Evolutionary conservation across 2,113 vertebrate species (phyloP), one percentile per base, ranked within the genome.

Genomic region (Thunnus maccoyii): DNA sequence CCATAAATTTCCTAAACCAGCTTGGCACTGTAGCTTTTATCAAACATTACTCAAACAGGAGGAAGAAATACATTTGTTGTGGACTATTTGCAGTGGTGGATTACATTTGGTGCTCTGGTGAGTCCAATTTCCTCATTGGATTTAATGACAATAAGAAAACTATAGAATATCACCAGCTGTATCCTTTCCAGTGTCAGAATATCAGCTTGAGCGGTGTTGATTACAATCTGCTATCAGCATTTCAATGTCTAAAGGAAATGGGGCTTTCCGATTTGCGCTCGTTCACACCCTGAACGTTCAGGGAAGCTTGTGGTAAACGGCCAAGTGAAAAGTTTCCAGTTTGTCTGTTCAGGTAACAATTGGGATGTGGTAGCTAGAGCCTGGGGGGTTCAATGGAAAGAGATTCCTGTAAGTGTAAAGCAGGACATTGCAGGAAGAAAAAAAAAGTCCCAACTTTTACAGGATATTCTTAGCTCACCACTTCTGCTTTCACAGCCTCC

Each of bases 261-360:
- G 76, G 47, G 22, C 25, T 62, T 57, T 50, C 47, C 48, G 5
- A 76, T 47, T 27, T 8, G 10, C 47, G 8, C 66, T 69, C 0
- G 14, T 36, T 84, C 65, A 72, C 76, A 27, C 17, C 61, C 56
- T 13, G 2, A 22, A 1, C 32, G 52, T 56, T 0, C 66, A 36
- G 62, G 50, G 69, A 44, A 25, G 55, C 18, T 36, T 0, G 10
- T 5, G 1, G 3, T 62, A 64, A 80, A 65, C 12, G 44, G 15
- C 18, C 3, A 3, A 65, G 51, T 41, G n/a, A 55, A 30, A 50
- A 27, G 62, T 13, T 67, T 65, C 66, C 71, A 52, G 64, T 62
- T 71, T 41, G 68, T 76, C 73, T 72, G 22, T 78, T 76, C 30
- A 74, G 76, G 36, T 68, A 71, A 72, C 22, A 61, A 54, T 57